Conservation (phyloP, 2,797 vertebrate species). For the Uromys caudimaculatus region DNA sequence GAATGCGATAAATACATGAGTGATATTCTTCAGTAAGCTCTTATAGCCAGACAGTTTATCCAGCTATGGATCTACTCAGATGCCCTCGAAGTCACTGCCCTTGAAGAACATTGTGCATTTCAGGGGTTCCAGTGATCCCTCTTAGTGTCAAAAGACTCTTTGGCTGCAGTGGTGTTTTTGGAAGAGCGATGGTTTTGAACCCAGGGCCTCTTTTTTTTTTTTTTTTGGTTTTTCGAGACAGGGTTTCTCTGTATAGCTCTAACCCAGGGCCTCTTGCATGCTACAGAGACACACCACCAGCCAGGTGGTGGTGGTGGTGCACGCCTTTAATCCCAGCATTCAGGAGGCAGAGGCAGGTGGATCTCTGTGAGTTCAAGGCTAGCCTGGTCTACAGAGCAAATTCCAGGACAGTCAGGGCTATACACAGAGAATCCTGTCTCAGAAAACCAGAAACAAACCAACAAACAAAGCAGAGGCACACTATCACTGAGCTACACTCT, state of each 20-base stretch:
- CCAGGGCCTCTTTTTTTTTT: not conserved
- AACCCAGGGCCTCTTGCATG: not conserved
- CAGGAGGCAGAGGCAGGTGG: not conserved
- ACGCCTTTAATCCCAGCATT: not conserved
- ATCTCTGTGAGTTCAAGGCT: not conserved
- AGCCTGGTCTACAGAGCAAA: not conserved
- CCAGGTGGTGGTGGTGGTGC: not conserved
- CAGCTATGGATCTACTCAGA: not conserved
- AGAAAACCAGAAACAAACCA: not conserved
- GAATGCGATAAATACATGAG: not conserved
- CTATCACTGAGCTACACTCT: not conserved
- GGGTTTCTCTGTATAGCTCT: no score
- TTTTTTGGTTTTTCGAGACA: no score
- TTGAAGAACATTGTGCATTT: slow-evolving; percentile 54
- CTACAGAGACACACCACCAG: not conserved
- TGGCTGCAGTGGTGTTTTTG: not conserved
- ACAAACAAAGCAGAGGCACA: not conserved
- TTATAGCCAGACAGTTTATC: not conserved
- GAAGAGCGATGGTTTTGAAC: not conserved
- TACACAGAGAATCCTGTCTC: not conserved
- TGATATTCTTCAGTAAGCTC: slow-evolving; percentile 10
- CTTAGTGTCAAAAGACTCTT: slow-evolving; percentile 34
- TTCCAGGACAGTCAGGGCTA: not conserved
- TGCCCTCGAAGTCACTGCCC: not conserved
- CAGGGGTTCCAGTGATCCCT: not conserved